Conservation (phyloP, 2,888 invertebrate genomes). For the Parascotia fuliginaria region DNA sequence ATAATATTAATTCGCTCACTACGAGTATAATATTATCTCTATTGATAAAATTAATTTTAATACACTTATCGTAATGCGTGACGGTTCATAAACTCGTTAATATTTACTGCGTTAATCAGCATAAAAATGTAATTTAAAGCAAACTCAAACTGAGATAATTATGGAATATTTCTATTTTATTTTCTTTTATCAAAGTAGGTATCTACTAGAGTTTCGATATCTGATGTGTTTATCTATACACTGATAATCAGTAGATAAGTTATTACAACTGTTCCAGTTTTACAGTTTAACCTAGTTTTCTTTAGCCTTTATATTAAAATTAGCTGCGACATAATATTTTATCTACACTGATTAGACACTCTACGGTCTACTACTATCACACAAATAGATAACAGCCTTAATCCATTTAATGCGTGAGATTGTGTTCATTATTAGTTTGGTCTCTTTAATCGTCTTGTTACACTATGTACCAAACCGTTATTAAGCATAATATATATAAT, state of each 20-base stretch:
- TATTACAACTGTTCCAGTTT: not conserved
- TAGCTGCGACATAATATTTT: constrained; percentile 16
- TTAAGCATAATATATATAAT: constrained; percentile 1
- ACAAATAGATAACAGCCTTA: constrained; percentile 35
- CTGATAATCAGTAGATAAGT: not conserved
- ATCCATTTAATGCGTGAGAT: constrained; percentile 40
- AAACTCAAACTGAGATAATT: not conserved
- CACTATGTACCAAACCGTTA: not conserved
- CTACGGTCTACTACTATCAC: constrained; percentile 32
- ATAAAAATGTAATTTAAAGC: too few species aligned
- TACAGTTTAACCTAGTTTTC: not conserved
- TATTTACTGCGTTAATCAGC: too few species aligned
- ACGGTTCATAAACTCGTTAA: too few species aligned
- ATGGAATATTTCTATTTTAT: not conserved
- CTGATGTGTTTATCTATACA: not conserved
- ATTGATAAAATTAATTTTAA: too few species aligned
- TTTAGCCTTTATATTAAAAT: constrained; percentile 28
- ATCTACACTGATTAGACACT: constrained; percentile 37
- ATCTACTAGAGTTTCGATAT: not conserved
- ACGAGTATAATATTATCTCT: too few species aligned
- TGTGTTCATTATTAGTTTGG: constrained; percentile 33
- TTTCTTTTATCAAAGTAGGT: not conserved
- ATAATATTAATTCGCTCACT: too few species aligned
- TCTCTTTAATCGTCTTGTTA: constrained; percentile 23
- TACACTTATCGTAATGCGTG: not conserved